phyloP scores from a whole-genome alignment of 2,113 vertebrate species.

The Thamnaconus septentrionalis region DNA sequence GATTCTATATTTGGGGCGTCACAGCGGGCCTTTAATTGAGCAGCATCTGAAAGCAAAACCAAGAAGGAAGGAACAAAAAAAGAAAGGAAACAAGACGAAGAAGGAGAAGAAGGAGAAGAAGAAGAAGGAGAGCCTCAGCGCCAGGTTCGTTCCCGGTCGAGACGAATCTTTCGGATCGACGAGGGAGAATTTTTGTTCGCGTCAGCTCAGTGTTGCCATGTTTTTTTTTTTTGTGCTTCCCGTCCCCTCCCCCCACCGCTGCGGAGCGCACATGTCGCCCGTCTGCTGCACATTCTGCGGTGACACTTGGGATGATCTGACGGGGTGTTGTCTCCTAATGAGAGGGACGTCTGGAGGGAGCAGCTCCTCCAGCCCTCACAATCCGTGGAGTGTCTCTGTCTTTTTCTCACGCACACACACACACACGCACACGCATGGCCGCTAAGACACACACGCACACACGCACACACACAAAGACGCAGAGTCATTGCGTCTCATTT shows the following conservation, averaged over 20 bases:
- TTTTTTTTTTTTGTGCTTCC: conserved; percentile 1
- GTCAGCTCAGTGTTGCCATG: background rate
- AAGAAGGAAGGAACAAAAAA: too few species aligned
- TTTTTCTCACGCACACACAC: background rate
- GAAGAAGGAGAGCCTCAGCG: too few species aligned
- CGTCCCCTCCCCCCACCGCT: background rate
- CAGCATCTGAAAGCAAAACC: too few species aligned
- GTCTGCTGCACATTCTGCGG: conserved; percentile 21
- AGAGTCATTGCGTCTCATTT: conserved; percentile 2
- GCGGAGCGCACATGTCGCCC: conserved; percentile 36
- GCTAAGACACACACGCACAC: background rate
- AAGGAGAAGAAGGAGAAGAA: too few species aligned
- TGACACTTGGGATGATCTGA: conserved; percentile 38
- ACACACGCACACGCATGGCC: too few species aligned
- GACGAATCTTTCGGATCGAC: too few species aligned
- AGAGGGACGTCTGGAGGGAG: conserved; percentile 44
- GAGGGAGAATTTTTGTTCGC: too few species aligned
- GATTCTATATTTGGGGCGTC: too few species aligned
- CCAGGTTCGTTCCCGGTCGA: too few species aligned
- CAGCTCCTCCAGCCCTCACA: background rate
- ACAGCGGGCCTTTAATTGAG: too few species aligned
- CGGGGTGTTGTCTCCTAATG: conserved; percentile 57
- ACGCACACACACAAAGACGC: background rate
- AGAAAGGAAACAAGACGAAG: too few species aligned
- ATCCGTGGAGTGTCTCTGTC: background rate